These are phyloP conservation scores for Corythaixoides concolor DNA, from an alignment of 2,113 vertebrate species.

Conservation along the genomic window DNA sequence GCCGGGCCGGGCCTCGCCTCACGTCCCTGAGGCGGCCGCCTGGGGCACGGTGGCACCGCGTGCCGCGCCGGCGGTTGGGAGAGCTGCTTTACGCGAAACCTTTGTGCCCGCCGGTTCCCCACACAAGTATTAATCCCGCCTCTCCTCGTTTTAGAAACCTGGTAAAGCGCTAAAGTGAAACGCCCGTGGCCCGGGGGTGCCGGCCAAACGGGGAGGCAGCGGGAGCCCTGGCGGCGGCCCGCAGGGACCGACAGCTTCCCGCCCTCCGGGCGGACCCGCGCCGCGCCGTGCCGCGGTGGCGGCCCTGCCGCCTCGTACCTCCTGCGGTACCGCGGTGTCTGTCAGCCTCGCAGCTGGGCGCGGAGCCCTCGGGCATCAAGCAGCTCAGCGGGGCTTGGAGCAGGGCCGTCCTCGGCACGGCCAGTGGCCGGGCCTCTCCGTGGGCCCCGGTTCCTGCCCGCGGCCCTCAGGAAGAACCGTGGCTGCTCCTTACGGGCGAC, in stretches of 20 bases:
- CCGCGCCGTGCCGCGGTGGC: neutral
- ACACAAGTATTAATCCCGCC: accelerated
- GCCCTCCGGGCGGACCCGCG: no score
- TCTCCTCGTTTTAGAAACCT: accelerated
- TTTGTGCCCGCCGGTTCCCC: accelerated
- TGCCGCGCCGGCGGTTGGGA: accelerated
- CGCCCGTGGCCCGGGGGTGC: accelerated
- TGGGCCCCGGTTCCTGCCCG: accelerated
- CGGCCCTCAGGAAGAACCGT: neutral
- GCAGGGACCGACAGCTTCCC: accelerated
- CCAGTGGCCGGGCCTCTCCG: accelerated
- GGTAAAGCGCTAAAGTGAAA: accelerated
- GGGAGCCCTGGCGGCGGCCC: accelerated
- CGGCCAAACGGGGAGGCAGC: no score
- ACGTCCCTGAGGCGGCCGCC: accelerated
- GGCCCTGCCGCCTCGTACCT: no score
- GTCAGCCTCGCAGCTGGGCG: neutral
- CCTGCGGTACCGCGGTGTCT: neutral
- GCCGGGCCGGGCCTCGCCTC: neutral
- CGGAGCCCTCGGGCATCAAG: neutral
- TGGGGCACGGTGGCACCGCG: accelerated
- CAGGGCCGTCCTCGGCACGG: accelerated
- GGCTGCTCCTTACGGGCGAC: accelerated
- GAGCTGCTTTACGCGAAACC: accelerated
- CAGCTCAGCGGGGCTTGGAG: accelerated